Conservation (phyloP, 2,888 invertebrate species). For the Lasioglossum leucozonium region DNA sequence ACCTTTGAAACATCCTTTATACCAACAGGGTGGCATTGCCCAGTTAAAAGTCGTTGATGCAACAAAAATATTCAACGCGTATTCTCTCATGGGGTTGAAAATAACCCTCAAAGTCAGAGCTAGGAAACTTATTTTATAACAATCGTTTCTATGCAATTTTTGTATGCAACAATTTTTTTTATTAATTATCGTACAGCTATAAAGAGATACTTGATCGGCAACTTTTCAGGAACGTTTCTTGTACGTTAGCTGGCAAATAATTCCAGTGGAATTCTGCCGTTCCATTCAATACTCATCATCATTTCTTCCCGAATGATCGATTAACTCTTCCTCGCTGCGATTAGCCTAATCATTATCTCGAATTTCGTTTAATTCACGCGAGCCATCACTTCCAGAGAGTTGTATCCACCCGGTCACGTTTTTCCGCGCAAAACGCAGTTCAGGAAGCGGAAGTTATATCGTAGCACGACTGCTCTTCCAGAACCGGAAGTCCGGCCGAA, state of each 20-base stretch:
- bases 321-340: not conserved
- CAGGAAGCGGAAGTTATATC: not conserved
- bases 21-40: not conserved
- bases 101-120: not conserved
- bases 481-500: conserved; percentile 31
- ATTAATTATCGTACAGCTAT: no score
- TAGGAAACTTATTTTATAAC: not conserved
- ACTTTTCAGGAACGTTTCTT: not conserved
- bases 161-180: no score
- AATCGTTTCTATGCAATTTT: no score
- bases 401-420: conserved; percentile 13
- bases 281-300: not conserved
- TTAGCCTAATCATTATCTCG: not conserved
- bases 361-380: not conserved
- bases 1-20: not conserved
- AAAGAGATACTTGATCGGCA: not conserved
- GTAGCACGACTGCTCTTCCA: conserved; percentile 6
- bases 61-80: no score
- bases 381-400: conserved; percentile 27
- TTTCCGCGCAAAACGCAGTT: conserved; percentile 12
- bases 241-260: not conserved
- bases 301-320: not conserved
- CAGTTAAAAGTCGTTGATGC: no score
- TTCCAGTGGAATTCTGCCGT: not conserved
- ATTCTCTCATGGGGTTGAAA: not conserved